phyloP scores from a whole-genome alignment of 2,113 vertebrate species.

The Rhinichthys klamathensis region DNA sequence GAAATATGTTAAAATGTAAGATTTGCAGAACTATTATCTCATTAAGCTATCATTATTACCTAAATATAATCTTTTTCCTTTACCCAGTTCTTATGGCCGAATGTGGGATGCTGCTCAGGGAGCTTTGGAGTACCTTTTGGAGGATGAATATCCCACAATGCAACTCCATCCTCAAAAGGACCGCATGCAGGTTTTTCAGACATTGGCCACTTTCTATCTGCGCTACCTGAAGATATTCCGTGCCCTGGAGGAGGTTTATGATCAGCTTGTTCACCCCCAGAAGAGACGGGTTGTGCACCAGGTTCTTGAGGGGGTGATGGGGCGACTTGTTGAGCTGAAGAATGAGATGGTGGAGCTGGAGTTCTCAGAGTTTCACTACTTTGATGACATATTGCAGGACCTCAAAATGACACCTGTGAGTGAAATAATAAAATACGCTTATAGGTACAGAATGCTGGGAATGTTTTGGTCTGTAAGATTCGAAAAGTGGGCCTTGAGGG shows the following conservation, averaged over 20 bases:
- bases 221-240: constrained; percentile 82
- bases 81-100: constrained; percentile 75
- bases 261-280: constrained; percentile 78
- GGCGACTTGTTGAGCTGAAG: constrained; percentile 84
- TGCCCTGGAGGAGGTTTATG: constrained; percentile 72
- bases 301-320: constrained; percentile 80
- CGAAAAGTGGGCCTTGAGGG: neutral
- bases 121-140: constrained; percentile 74
- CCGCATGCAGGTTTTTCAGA: constrained; percentile 65
- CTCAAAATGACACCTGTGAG: constrained; percentile 80
- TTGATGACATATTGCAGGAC: constrained; percentile 79
- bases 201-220: constrained; percentile 77
- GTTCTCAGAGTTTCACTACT: constrained; percentile 78
- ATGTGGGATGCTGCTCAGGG: constrained; percentile 81
- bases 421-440: constrained; percentile 32
- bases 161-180: constrained; percentile 65
- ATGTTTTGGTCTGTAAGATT: neutral
- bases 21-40: neutral
- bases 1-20: neutral
- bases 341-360: constrained; percentile 84
- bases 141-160: constrained; percentile 71
- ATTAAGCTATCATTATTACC: neutral
- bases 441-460: neutral
- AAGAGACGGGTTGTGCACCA: constrained; percentile 73
- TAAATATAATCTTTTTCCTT: neutral